Conservation (phyloP, 2,113 vertebrate species). For the Panthera tigris region DNA sequence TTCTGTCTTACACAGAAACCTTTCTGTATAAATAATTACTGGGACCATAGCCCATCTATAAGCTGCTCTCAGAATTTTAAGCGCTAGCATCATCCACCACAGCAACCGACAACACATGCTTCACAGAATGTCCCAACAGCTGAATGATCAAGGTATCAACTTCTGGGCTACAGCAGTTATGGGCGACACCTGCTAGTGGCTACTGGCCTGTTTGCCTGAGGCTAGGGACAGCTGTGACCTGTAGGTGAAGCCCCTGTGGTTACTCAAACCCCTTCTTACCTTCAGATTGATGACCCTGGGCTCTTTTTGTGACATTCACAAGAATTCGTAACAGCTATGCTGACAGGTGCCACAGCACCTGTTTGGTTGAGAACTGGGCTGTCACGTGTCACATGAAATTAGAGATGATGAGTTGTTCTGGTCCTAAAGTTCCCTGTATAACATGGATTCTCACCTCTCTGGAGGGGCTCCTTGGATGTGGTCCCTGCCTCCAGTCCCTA, state of each 20-base stretch:
- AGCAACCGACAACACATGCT: not conserved
- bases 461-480: not conserved
- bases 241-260: slow-evolving; percentile 45
- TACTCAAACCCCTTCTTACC: not conserved
- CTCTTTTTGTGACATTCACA: not conserved
- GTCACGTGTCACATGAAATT: not conserved
- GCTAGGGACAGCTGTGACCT: slow-evolving; percentile 60
- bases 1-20: not conserved
- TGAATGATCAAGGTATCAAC: slow-evolving; percentile 43
- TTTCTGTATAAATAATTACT: not conserved
- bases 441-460: not conserved
- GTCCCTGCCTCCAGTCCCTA: not conserved
- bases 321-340: not conserved
- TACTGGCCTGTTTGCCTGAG: not conserved
- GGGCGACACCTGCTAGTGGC: slow-evolving; percentile 1
- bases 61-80: not conserved
- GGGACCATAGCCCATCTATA: not conserved
- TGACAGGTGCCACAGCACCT: not conserved
- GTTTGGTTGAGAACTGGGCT: not conserved
- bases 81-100: not conserved
- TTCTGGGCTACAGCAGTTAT: not conserved
- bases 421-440: not conserved
- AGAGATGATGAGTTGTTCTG: not conserved
- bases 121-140: slow-evolving; percentile 47
- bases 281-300: slow-evolving; percentile 14